Evolutionary conservation across 2,113 vertebrate genomes (phyloP), one percentile per base, ranked within the genome.

Genomic region (Brachyistius frenatus): DNA sequence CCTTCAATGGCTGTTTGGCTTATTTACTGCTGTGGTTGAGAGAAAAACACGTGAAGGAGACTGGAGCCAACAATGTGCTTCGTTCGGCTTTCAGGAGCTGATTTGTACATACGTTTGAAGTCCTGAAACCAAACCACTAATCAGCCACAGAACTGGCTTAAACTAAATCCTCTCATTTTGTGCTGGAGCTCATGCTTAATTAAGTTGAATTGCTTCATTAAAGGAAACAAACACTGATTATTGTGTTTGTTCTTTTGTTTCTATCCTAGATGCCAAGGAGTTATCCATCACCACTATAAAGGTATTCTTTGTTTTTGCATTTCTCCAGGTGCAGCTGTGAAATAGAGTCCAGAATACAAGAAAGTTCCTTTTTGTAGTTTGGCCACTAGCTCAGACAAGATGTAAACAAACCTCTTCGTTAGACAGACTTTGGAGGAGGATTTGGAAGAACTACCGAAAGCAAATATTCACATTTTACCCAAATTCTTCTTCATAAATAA

Each of bases 251-350:
- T 80, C 16, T 88, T 57, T 13, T 55, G 49, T 64, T 74, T n/a
- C 53, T 15, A 4, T 71, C 91, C 53, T 62, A 93, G 93, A 86
- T 78, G 83, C 86, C 3, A 93, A 92, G 4, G 91, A 86, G 6
- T 32, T 96, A 87, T 93, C 90, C 5, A 93, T 97, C 90, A 96
- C 96, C 6, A 96, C 95, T 0, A 95, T 96, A 83, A 94, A 94
- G 92, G 87, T 91, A 92, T 71, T 84, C 13, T 82, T 33, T 50
- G 54, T 32, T 57, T 67, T 0, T 36, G 35, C 9, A 9, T 44
- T 23, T 53, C 11, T 58, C 1, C 14, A 33, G 11, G 30, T 23
- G 15, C 58, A 47, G 11, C 52, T 60, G 30, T 53, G 7, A 4
- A 37, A 37, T 4, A 5, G 10, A 44, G 41, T 11, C 41, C 41